Evolutionary conservation across 2,888 invertebrate genomes (phyloP), one percentile per base, ranked within the genome.

Genomic region (Caenorhabditis drosophilae): DNA sequence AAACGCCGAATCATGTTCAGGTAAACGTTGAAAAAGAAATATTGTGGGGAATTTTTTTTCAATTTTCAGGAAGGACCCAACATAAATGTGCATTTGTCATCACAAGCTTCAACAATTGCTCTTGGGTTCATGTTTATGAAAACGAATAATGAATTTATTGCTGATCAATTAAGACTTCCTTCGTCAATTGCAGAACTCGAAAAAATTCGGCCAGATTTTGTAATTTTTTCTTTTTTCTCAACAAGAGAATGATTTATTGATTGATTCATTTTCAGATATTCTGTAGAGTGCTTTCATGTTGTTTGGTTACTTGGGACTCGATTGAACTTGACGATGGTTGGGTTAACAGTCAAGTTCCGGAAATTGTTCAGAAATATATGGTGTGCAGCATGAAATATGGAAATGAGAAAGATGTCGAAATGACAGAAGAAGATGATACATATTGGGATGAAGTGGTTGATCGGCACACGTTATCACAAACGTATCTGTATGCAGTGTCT

Each of bases 31-130:
- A 31, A 31, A 31, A 6, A 9, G 31, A 9, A 31, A 31, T 31
- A 9, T 31, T 31, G 6, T 12, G 31, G 12, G 12, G 31, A 12
- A 31, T 31, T 31, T 31, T 15, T 23, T 22, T 41, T 41, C 41
- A 18, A 15, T 6, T 22, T 41, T 16, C 18, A 66, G 57, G 57
- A 73, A 31, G 35, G 20, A 0, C 90, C 91, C 61, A 89, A 89
- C 0, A 91, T 93, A 45, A 97, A 97, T 86, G 89, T 93, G 60
- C 94, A 97, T 86, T 92, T 97, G 47, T 96, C 95, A 1, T 90
- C 93, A 0, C 94, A 96, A 0, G 95, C 95, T 0, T 95, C 97
- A 0, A 94, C 94, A 0, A 86, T 96, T 31, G 96, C 97, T 0
- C 87, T 98, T 3, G 96, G 95, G 0, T 88, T 97, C 77, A 90